Evolutionary conservation across 1,140 invertebrate species (phyloP).

Genomic region (Neuroterus valhalla): DNA sequence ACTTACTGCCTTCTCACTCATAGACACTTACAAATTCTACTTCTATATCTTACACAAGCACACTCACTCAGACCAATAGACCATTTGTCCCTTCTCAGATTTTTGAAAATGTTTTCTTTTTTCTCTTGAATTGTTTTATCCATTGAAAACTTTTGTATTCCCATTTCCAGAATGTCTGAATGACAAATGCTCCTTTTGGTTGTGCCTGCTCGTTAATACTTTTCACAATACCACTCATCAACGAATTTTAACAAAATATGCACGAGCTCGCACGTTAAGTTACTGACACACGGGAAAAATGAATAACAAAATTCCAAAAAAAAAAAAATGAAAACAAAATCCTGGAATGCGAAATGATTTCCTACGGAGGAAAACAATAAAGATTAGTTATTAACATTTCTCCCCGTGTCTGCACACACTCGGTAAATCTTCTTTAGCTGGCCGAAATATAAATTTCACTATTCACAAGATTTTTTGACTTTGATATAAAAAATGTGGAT

Average conservation of each 20-base stretch:
- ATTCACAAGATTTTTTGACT: too few species aligned
- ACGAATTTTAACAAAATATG: constrained; percentile 50
- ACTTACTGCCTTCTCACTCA: constrained; percentile 53
- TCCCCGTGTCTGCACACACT: not conserved
- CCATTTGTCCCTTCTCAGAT: not conserved
- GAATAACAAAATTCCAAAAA: not conserved
- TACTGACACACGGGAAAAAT: constrained; percentile 39
- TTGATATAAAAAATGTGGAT: too few species aligned
- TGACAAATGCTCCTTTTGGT: constrained; percentile 45
- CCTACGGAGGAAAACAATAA: too few species aligned
- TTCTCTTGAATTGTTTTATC: constrained; percentile 18
- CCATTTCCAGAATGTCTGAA: not conserved
- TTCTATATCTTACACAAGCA: constrained; percentile 38
- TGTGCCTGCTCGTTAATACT: constrained; percentile 51
- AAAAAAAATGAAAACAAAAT: not conserved
- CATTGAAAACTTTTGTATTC: not conserved
- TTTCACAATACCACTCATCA: constrained; percentile 37
- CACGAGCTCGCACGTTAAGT: constrained; percentile 56
- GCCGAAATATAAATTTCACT: too few species aligned
- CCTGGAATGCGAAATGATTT: not conserved
- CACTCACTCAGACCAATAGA: constrained; percentile 18
- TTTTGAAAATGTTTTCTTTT: not conserved
- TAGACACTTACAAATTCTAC: constrained; percentile 50
- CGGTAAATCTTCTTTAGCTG: not conserved
- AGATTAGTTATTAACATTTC: not conserved